Percentiles rank a stretch among this genome's conserved stretches.
These are phyloP conservation scores for Sebastes fasciatus DNA, from an alignment of 2,113 vertebrate species.

Conservation along the genomic window DNA sequence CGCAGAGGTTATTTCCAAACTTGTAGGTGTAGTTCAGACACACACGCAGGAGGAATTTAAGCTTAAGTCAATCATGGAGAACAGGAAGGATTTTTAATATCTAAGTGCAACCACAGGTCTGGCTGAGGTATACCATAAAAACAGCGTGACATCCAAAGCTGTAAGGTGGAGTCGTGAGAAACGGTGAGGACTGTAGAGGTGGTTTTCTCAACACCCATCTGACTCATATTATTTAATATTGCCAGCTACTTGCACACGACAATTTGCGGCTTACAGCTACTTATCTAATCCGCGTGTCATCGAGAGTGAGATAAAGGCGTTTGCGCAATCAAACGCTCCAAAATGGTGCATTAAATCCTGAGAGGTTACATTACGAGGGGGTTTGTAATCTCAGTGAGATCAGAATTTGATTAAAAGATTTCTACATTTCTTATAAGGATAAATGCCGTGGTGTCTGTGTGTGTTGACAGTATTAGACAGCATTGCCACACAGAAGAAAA, in stretches of 20 bases:
- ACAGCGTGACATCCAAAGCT: constrained; percentile 71
- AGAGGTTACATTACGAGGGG: constrained; percentile 27
- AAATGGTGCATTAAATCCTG: constrained; percentile 39
- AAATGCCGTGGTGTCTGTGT: constrained; percentile 51
- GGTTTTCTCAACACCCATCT: constrained; percentile 80
- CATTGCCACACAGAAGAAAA: constrained; percentile 68
- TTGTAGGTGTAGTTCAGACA: constrained; percentile 58
- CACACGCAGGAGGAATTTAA: constrained; percentile 50
- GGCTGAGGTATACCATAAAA: constrained; percentile 72
- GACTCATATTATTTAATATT: constrained; percentile 77
- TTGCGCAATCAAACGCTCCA: constrained; percentile 46
- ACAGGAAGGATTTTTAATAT: constrained; percentile 68
- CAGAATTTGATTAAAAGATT: constrained; percentile 67
- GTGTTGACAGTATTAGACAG: constrained; percentile 59
- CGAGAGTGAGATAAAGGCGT: constrained; percentile 67
- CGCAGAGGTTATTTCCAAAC: constrained; percentile 50
- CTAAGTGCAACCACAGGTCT: constrained; percentile 76
- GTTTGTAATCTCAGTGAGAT: constrained; percentile 59
- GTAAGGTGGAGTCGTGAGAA: constrained; percentile 78
- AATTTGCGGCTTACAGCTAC: constrained; percentile 70
- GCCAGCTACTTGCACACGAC: constrained; percentile 65
- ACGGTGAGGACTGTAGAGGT: constrained; percentile 53
- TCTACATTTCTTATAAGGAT: constrained; percentile 48
- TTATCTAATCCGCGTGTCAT: constrained; percentile 67
- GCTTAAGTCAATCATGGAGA: constrained; percentile 57